Base-by-base conservation (phyloP, 2,113 vertebrate genomes). In the Seriola quinqueradiata region DNA sequence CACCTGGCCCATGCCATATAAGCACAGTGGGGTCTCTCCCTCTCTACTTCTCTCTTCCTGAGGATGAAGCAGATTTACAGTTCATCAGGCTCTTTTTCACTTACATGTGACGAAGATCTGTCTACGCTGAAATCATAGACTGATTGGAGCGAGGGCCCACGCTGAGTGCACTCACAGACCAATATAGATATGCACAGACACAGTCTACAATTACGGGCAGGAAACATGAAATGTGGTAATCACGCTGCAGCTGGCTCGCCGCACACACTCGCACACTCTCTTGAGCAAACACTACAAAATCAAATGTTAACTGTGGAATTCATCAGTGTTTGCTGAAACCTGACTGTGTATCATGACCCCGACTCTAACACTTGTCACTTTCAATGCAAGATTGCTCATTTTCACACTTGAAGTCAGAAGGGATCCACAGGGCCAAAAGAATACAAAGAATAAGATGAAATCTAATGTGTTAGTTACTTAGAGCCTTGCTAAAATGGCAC, bases 61-160 rank as follows among this genome's bases (percentile, higher is more conserved):
- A 77, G 67, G 79, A 87, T 83, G 79, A 63, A 64, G 66, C 63
- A 75, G 76, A 81, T 80, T 87, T 84, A 66, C 58, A 81, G 70
- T 78, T 92, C 91, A 92, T 92, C 87, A 83, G 83, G 71, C 76
- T 83, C 80, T 86, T 90, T 91, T 89, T 90, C 83, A 87, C 85
- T 87, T 82, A 59, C 52, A 84, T 34, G 73, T 60, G 79, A 80
- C 80, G 81, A 90, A 76, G 77, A 92, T 91, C 85, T 58, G 75
- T 92, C 88, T 76, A 17, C 58, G 52, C 42, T 76, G 70, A 92
- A 90, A 84, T 83, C 83, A 65, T 36, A 50, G 19, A 19, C 79
- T 91, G 89, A 94, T 91, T 93, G 88, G 85, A 81, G 77, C 28
- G 52, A 85, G 79, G 50, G 32, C 83, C 75, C 89, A 92, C 21